phyloP scores from a whole-genome alignment of 2,113 vertebrate species.

The Phyllostomus discolor region DNA sequence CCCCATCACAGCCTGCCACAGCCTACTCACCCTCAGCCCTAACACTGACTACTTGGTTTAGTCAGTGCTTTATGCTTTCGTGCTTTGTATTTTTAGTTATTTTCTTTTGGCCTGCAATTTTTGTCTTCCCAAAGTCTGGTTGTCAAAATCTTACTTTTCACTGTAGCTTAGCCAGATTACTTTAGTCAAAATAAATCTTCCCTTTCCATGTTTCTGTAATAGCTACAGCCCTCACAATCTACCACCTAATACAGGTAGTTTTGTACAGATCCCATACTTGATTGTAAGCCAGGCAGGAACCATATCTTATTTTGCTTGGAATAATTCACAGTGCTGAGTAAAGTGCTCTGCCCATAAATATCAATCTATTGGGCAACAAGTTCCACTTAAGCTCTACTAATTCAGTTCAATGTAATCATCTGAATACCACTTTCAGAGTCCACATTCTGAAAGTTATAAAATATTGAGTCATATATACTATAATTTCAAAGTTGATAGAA shows the following conservation, averaged over 20 bases:
- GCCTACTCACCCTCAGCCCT: neutral
- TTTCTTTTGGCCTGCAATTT: constrained; percentile 7
- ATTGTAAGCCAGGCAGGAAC: neutral
- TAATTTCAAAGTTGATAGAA: neutral
- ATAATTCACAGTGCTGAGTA: neutral
- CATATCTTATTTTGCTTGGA: neutral
- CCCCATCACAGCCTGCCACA: neutral
- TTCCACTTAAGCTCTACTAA: neutral
- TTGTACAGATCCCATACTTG: neutral
- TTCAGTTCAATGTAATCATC: neutral
- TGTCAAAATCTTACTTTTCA: constrained; percentile 4
- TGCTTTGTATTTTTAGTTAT: neutral
- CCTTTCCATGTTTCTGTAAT: neutral
- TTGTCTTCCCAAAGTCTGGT: neutral
- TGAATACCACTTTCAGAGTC: neutral
- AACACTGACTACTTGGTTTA: neutral
- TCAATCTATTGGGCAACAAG: neutral
- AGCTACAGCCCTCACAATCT: neutral
- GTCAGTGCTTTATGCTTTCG: neutral
- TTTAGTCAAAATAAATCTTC: neutral
- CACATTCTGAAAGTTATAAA: neutral
- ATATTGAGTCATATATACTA: neutral
- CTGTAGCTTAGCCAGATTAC: neutral
- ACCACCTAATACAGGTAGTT: neutral
- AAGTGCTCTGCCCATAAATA: neutral